phyloP scores from a whole-genome alignment of 2,888 invertebrate genomes.

The Artemia sp. region DNA sequence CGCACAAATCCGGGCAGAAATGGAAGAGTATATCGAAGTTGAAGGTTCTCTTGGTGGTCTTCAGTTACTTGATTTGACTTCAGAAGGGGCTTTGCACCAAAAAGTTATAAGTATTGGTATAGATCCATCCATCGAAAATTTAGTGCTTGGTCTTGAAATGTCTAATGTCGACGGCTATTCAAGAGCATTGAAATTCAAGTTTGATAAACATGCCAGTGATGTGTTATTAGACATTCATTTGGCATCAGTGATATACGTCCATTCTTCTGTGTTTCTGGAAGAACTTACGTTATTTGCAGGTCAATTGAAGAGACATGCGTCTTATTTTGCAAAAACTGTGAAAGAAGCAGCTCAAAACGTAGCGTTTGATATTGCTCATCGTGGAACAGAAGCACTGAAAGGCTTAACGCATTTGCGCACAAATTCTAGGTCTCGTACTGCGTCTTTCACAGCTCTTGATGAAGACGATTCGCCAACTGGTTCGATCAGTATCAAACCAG shows the following conservation, averaged over 20 bases:
- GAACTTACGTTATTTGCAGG: constrained; percentile 74
- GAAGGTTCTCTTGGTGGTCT: constrained; percentile 79
- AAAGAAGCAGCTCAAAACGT: constrained; percentile 81
- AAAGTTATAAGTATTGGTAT: constrained; percentile 67
- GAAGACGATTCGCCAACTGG: neutral
- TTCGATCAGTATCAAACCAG: no score
- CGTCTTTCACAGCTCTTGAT: constrained; percentile 22
- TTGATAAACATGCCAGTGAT: constrained; percentile 26
- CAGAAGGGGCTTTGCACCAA: constrained; percentile 63
- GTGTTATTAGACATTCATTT: constrained; percentile 42
- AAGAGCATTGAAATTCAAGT: constrained; percentile 40
- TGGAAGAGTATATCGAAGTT: constrained; percentile 48
- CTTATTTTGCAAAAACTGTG: constrained; percentile 65
- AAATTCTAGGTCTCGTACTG: constrained; percentile 25
- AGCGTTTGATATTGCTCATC: constrained; percentile 54
- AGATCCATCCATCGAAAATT: constrained; percentile 38
- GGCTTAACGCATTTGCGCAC: constrained; percentile 19
- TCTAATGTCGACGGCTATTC: constrained; percentile 32
- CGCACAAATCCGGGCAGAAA: constrained; percentile 67
- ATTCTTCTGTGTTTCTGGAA: constrained; percentile 65
- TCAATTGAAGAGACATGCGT: constrained; percentile 73
- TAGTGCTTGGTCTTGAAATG: constrained; percentile 28
- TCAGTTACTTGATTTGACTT: constrained; percentile 66
- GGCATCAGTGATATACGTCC: constrained; percentile 84
- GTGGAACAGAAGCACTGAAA: constrained; percentile 20